Conservation (phyloP, 2,113 vertebrate genomes). For the Cavia aperea region DNA sequence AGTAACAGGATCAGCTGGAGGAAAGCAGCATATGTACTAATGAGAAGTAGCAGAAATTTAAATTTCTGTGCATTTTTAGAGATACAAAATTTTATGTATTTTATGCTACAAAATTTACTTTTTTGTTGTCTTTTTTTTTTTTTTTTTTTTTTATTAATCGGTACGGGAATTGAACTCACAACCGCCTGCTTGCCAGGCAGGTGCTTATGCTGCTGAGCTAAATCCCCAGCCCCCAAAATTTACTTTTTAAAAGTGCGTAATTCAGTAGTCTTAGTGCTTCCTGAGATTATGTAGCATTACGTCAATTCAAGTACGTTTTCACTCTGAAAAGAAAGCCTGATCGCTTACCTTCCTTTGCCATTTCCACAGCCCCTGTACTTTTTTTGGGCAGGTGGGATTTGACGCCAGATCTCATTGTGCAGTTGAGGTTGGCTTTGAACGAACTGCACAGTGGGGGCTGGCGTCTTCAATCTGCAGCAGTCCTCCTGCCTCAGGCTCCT, state of each 20-base stretch:
- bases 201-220: too few species aligned
- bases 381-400: not conserved
- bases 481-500: not conserved
- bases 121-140: too few species aligned
- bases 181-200: too few species aligned
- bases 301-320: not conserved
- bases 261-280: not conserved
- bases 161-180: too few species aligned
- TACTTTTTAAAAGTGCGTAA: not conserved
- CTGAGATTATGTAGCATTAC: not conserved
- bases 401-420: not conserved
- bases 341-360: not conserved
- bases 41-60: slow-evolving; percentile 7
- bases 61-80: slow-evolving; percentile 9
- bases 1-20: not conserved
- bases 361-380: not conserved
- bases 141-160: too few species aligned
- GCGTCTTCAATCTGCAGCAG: not conserved
- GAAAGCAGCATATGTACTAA: slow-evolving; percentile 1
- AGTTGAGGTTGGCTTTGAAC: not conserved
- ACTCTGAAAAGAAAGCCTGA: not conserved
- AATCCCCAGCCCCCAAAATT: not conserved
- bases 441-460: too few species aligned
- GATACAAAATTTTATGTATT: not conserved
- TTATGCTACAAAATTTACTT: too few species aligned